Evolutionary conservation across 2,888 invertebrate species (phyloP).

Genomic region (Xestia c-nigrum): DNA sequence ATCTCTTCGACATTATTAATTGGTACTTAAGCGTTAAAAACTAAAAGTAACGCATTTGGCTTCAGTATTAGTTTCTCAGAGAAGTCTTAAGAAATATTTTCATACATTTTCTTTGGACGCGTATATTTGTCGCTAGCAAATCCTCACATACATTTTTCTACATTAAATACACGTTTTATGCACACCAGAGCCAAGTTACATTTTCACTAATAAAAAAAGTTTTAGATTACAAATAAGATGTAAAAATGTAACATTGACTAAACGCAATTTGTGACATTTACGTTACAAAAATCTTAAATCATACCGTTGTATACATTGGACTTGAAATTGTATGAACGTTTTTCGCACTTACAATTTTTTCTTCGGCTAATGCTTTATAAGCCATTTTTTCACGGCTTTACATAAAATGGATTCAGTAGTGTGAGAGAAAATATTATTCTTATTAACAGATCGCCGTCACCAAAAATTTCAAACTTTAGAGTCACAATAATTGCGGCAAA

Average conservation of each 20-base stretch:
- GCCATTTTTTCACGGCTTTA: slow-evolving; percentile 14
- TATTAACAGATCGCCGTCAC: not conserved
- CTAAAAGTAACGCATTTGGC: slow-evolving; percentile 23
- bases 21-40: not conserved
- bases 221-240: slow-evolving; percentile 26
- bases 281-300: slow-evolving; percentile 25
- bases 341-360: not conserved
- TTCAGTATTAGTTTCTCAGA: slow-evolving; percentile 7
- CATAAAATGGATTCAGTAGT: not conserved
- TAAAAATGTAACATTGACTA: slow-evolving; percentile 37
- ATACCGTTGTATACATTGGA: slow-evolving; percentile 19
- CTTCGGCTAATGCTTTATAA: not conserved
- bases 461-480: not conserved
- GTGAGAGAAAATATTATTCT: too few relatives aligned
- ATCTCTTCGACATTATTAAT: not conserved
- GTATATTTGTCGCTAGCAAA: slow-evolving; percentile 38
- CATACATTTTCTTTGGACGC: slow-evolving; percentile 44
- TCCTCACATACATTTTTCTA: slow-evolving; percentile 28
- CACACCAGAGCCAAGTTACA: slow-evolving; percentile 32
- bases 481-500: not conserved
- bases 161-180: slow-evolving; percentile 36
- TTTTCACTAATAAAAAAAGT: not conserved
- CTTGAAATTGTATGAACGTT: not conserved
- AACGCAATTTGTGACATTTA: slow-evolving; percentile 60
- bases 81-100: slow-evolving; percentile 44